Evolutionary conservation across 53 echinoderm and acorn worm species (phyloP), one percentile per base, ranked within the genome.

Genomic region (Echinarachnius parma): DNA sequence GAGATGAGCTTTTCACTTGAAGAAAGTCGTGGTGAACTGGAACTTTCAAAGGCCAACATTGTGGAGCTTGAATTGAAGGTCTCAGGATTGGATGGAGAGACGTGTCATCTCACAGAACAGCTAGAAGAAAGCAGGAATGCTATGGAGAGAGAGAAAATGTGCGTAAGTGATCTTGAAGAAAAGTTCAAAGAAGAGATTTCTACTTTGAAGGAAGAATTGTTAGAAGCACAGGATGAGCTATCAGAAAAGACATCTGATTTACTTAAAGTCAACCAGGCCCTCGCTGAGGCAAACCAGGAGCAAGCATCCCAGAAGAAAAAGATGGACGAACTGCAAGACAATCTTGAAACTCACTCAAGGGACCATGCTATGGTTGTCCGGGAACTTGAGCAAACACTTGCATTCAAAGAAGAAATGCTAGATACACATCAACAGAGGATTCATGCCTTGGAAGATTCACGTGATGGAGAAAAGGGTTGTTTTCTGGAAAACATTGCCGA

Each of bases 311-410:
- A 50, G 34, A 21, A 32, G 20, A 19, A 32, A 20, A 32, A 31
- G 30, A 15, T 52, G 1, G 34, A 31, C 48, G 52, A 69, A 21
- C 69, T 53, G 53, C 32, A 53, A 13, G 53, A 32, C 16, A 53
- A 33, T 13, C 28, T 69, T 3, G 53, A 78, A 22, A 34, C 59
- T 28, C 20, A 21, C 29, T 22, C 62, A 10, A 66, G 26, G 20
- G 61, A 47, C 28, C 75, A 76, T 31, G 47, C 34, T 4, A 39
- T 59, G 20, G 34, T 35, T 1, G 54, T 64, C 0, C 75, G 76
- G 49, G 28, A 74, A 34, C 66, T 89, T 16, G 84, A 84, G 56
- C 68, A 66, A 29, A 67, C 84, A 62, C 15, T 84, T 42, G 63
- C 79, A 61, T 52, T 48, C 16, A 57, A 84, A 16, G 66, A 60